phyloP scores from a whole-genome alignment of 2,797 vertebrate species.

The Centropyge bicolor region DNA sequence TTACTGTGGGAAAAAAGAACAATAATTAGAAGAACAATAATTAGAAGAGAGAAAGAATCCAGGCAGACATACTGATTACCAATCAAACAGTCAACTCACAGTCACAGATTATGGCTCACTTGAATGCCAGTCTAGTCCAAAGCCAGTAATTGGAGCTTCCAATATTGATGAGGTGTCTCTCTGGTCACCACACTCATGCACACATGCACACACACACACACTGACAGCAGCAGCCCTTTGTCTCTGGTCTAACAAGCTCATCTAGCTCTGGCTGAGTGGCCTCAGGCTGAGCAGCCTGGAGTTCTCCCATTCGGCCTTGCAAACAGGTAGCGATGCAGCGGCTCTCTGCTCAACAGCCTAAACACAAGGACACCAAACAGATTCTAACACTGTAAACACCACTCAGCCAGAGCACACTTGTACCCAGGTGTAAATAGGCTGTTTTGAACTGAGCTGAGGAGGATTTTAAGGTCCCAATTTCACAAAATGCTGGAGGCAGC shows the following conservation, averaged over 20 bases:
- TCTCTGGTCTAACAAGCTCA: slow-evolving; percentile 69
- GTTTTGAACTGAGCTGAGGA: slow-evolving; percentile 38
- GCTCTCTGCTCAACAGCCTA: slow-evolving; percentile 29
- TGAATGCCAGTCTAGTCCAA: slow-evolving; percentile 64
- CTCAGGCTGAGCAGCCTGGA: slow-evolving; percentile 59
- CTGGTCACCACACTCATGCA: slow-evolving; percentile 31
- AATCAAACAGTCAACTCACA: slow-evolving; percentile 68
- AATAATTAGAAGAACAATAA: slow-evolving; percentile 74
- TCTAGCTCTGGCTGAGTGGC: slow-evolving; percentile 61
- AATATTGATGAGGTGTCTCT: slow-evolving; percentile 76
- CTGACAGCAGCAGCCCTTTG: slow-evolving; percentile 54
- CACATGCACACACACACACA: slow-evolving; percentile 36
- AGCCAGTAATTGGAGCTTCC: slow-evolving; percentile 76
- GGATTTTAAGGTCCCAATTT: slow-evolving; percentile 29
- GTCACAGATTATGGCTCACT: slow-evolving; percentile 67
- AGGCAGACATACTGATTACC: slow-evolving; percentile 72
- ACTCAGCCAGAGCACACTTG: slow-evolving; percentile 33
- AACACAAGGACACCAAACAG: slow-evolving; percentile 50
- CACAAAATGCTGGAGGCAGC: slow-evolving; percentile 34
- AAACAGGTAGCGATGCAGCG: slow-evolving; percentile 50
- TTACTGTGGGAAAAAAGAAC: slow-evolving; percentile 51
- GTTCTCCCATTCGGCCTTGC: slow-evolving; percentile 40
- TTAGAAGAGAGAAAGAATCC: slow-evolving; percentile 63
- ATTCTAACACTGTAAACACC: slow-evolving; percentile 47
- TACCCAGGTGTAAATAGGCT: slow-evolving; percentile 43